Evolutionary conservation across 2,113 vertebrate species (phyloP).

Genomic region (Pandion haliaetus): DNA sequence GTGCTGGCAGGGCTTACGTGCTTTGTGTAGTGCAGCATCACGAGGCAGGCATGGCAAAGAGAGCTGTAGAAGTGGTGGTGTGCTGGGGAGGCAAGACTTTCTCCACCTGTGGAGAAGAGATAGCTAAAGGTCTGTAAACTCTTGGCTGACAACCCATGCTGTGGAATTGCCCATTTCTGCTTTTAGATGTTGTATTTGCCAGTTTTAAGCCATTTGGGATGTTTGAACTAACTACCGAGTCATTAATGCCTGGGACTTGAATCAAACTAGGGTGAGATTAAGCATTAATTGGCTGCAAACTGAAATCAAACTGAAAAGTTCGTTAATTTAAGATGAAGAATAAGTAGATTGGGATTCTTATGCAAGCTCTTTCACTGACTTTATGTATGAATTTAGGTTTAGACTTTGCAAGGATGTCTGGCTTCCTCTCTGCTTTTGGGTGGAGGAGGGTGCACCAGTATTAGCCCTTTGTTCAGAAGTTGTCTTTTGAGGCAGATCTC

Average conservation of each 20-base stretch:
- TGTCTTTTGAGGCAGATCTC: background rate
- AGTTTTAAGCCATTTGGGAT: background rate
- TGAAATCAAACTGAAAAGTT: background rate
- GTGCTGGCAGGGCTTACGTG: background rate
- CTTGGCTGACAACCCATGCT: background rate
- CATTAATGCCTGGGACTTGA: background rate
- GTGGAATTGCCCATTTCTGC: background rate
- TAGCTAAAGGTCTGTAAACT: background rate
- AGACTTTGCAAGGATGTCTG: background rate
- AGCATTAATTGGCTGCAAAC: background rate
- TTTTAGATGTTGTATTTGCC: background rate
- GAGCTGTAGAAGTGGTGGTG: background rate
- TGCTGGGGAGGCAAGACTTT: background rate
- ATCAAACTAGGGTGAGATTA: background rate
- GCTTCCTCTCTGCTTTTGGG: background rate
- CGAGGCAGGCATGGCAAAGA: background rate
- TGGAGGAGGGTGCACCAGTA: too few species aligned
- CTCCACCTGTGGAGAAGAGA: background rate
- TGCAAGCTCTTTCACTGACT: background rate
- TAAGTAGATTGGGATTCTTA: background rate
- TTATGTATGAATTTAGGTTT: background rate
- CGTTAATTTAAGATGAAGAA: background rate
- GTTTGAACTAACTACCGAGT: background rate
- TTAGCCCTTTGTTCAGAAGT: background rate
- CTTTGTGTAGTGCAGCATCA: background rate